Evolutionary conservation across 2,888 invertebrate genomes (phyloP), one percentile per base, ranked within the genome.

Genomic region (Dolichomitus sp.): DNA sequence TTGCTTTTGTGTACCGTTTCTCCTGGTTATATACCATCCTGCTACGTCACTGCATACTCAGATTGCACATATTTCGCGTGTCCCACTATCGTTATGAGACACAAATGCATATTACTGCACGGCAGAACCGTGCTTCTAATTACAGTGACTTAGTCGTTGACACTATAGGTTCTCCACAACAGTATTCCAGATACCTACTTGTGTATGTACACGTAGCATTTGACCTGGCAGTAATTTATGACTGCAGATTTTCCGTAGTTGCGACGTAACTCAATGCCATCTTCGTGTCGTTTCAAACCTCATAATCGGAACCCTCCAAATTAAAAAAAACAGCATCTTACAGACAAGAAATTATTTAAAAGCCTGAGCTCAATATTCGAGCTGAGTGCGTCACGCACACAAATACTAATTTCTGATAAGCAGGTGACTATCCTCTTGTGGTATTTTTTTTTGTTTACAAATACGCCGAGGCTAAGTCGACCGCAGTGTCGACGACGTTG

Each of bases 381-480:
- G 42, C 2, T 19, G 12, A 63, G 48, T 27, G 63, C 48, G 50
- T 63, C 50, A 23, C 52, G 65, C 52, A 66, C 70, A 54, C 52
- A 68, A 33, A 63, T 48, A 61, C 45, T 17, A 57, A 40, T 66
- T 66, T 74, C 74, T 89, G 91, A 91, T 90, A 90, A 92, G 91
- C 92, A 92, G 92, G 92, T 92, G 92, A 91, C 91, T 90, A 93
- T 92, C 91, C 90, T 91, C 91, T 92, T 92, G 92, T 89, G 91
- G 92, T 84, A 88, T 87, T 91, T 89, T 90, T 88, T 87, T 72
- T 52, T 48, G 9, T 50, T 73, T 33, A 1, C 30, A 87, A 23
- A 90, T 89, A 90, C 89, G 17, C n/a, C 45, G 72, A 65, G 73
- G 76, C 65, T 80, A 84, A 84, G 75, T 76, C 69, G 59, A 54